These are phyloP conservation scores for Aphis gossypii DNA, from an alignment of 1,140 invertebrate species.

Conservation along the genomic window DNA sequence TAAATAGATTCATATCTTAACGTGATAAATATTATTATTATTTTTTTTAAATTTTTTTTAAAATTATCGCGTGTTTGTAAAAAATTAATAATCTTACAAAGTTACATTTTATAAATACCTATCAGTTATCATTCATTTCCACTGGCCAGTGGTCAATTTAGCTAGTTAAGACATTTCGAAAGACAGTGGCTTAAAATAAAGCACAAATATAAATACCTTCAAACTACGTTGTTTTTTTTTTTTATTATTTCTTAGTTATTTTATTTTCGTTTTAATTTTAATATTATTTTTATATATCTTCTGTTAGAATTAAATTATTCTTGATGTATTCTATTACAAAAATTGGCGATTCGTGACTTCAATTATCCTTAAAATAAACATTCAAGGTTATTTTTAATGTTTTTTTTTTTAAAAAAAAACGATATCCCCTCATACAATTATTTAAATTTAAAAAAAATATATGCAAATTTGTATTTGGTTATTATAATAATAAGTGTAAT, in stretches of 20 bases:
- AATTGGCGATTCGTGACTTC: background rate
- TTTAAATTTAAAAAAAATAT: background rate
- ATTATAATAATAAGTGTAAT: background rate
- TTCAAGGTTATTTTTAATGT: conserved; percentile 10
- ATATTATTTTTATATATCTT: background rate
- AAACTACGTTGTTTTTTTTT: background rate
- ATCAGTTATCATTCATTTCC: background rate
- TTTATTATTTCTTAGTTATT: background rate
- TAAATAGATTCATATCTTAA: background rate
- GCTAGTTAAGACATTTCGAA: background rate
- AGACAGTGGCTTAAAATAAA: background rate
- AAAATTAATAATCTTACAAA: background rate
- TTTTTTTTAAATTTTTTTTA: background rate
- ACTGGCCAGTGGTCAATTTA: background rate
- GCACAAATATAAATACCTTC: background rate
- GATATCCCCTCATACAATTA: background rate
- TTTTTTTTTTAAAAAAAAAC: background rate
- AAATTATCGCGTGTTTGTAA: background rate
- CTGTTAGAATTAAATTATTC: background rate
- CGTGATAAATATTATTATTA: background rate
- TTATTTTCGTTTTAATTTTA: background rate
- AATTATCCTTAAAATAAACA: conserved; percentile 8
- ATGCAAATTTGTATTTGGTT: background rate
- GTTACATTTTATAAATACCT: no score
- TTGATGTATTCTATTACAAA: background rate